A percentile compares a stretch with the other conserved stretches of the same genome.
phyloP scores from a whole-genome alignment of 2,797 vertebrate species.

The Sebastolobus alascanus region DNA sequence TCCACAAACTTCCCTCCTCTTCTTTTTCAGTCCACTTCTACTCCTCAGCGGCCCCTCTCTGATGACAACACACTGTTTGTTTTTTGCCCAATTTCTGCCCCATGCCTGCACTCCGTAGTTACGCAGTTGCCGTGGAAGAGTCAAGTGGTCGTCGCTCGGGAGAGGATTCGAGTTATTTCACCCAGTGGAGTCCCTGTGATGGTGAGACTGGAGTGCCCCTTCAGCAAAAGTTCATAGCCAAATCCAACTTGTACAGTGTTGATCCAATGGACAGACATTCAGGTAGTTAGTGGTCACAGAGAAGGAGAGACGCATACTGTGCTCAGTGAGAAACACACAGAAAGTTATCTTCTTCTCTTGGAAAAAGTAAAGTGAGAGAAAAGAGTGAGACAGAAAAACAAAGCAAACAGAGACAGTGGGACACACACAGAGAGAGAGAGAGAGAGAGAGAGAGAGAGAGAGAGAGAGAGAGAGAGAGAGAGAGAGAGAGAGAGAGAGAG shows the following conservation, averaged over 20 bases:
- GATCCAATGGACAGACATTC: constrained; percentile 28
- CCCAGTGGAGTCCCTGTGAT: constrained; percentile 14
- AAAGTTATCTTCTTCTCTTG: constrained; percentile 46
- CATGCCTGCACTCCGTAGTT: constrained; percentile 69
- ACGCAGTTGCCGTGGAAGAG: constrained; percentile 70
- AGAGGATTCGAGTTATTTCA: constrained; percentile 40
- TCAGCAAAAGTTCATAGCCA: constrained; percentile 30
- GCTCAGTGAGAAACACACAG: constrained; percentile 36
- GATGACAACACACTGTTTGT: constrained; percentile 48
- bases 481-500: constrained; percentile 12
- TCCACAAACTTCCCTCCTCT: constrained; percentile 35
- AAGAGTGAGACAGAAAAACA: constrained; percentile 43
- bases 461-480: background rate
- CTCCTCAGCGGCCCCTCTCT: constrained; percentile 45
- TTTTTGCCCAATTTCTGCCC: constrained; percentile 55
- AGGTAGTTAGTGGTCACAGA: constrained; percentile 35
- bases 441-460: constrained; percentile 27
- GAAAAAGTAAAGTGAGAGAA: constrained; percentile 51
- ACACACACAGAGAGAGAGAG: constrained; percentile 28
- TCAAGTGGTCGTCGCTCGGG: constrained; percentile 43
- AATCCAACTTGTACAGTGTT: constrained; percentile 37
- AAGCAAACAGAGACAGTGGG: constrained; percentile 51
- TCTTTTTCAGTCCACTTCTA: constrained; percentile 30
- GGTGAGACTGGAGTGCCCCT: constrained; percentile 19
- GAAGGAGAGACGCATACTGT: constrained; percentile 43